Percentiles rank a stretch among this genome's conserved stretches.
Conservation (phyloP, 2,888 invertebrate species). For the Phalera bucephala region DNA sequence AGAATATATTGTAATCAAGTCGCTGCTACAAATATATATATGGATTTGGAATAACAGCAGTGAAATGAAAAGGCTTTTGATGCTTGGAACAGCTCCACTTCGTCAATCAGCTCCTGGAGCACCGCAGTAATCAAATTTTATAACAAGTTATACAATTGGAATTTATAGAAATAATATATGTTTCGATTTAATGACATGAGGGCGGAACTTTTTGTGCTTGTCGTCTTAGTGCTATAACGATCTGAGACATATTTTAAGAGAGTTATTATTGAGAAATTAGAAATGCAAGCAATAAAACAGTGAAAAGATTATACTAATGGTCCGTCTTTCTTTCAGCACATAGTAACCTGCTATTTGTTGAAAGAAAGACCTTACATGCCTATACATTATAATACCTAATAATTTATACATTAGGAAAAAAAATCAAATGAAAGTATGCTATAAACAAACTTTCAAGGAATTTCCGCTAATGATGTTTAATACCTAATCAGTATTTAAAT, state of each 20-base stretch:
- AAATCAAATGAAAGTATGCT: no score
- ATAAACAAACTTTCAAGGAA: no score
- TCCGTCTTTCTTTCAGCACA: not conserved
- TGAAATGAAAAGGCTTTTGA: conserved; percentile 32
- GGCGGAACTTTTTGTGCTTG: conserved; percentile 34
- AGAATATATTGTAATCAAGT: no score
- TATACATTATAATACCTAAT: no score
- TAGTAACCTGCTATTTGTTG: not conserved
- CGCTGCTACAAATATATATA: no score
- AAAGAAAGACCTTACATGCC: no score
- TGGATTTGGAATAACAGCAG: conserved; percentile 19
- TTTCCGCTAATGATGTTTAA: no score
- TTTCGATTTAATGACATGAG: conserved; percentile 39
- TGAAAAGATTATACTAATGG: not conserved
- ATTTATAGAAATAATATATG: conserved; percentile 17
- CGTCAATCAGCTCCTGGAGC: conserved; percentile 40
- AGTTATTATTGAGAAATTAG: not conserved
- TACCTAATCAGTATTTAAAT: no score
- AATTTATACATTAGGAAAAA: no score
- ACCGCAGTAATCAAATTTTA: conserved; percentile 51
- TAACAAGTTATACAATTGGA: conserved; percentile 49
- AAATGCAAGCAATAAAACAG: not conserved
- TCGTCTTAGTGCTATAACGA: conserved; percentile 8
- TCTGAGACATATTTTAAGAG: no score
- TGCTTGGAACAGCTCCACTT: conserved; percentile 26